Evolutionary conservation across 2,113 vertebrate genomes (phyloP).

Genomic region (Ophthalmolycus amberensis): DNA sequence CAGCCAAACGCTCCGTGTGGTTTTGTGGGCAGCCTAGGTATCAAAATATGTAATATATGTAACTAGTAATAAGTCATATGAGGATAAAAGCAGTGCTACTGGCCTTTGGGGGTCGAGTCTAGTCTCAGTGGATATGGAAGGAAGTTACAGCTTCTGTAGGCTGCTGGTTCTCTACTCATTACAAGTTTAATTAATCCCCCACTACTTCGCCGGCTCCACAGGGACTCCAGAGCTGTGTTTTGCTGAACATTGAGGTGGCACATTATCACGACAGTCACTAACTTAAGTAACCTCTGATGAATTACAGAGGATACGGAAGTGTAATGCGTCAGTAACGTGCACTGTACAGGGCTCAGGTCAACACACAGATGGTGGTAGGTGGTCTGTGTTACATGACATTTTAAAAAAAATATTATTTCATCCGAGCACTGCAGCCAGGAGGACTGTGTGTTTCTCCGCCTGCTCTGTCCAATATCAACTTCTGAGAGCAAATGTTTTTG

Average conservation of each 20-base stretch:
- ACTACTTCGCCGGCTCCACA: conserved; percentile 67
- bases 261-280: conserved; percentile 42
- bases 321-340: conserved; percentile 35
- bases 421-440: conserved; percentile 15
- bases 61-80: conserved; percentile 69
- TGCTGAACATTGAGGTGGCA: conserved; percentile 57
- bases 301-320: conserved; percentile 46
- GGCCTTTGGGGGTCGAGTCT: conserved; percentile 50
- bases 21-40: conserved; percentile 34
- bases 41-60: conserved; percentile 68
- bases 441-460: conserved; percentile 8
- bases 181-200: conserved; percentile 79
- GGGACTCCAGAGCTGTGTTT: conserved; percentile 60
- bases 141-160: conserved; percentile 63
- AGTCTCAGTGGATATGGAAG: conserved; percentile 55
- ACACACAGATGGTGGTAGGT: conserved; percentile 21
- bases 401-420: conserved; percentile 38
- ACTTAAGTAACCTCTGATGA: conserved; percentile 69
- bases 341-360: conserved; percentile 26
- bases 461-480: conserved; percentile 48
- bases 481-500: conserved; percentile 40
- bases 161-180: conserved; percentile 72
- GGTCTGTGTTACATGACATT: conserved; percentile 24
- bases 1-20: background rate
- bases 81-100: conserved; percentile 68